phyloP scores from a whole-genome alignment of 1,140 invertebrate species.

The Camponotus floridanus region DNA sequence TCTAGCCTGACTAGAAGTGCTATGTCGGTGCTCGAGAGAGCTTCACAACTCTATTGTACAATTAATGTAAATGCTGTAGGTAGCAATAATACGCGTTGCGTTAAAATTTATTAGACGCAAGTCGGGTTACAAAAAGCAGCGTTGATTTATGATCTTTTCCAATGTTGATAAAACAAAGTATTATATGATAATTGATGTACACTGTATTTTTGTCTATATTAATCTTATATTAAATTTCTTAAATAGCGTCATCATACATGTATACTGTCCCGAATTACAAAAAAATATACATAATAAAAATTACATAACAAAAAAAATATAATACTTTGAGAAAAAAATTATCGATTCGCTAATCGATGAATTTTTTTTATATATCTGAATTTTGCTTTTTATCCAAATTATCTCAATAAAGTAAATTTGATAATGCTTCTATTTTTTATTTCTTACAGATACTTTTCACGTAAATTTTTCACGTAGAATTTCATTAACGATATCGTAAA shows the following conservation, averaged over 20 bases:
- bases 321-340: not conserved
- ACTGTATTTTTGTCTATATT: not conserved
- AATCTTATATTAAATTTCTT: not conserved
- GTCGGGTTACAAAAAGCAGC: not conserved
- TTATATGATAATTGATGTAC: not conserved
- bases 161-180: not conserved
- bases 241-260: not conserved
- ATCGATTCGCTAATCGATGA: not conserved
- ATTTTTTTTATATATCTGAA: not conserved
- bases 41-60: constrained; percentile 31
- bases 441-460: constrained; percentile 4
- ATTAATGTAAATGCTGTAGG: constrained; percentile 66
- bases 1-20: constrained; percentile 33
- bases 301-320: not conserved
- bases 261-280: not conserved
- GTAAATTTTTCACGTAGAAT: constrained; percentile 11
- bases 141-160: not conserved
- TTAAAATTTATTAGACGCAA: constrained; percentile 55
- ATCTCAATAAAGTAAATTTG: constrained; percentile 34
- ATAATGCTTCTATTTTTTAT: constrained; percentile 40
- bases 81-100: constrained; percentile 11
- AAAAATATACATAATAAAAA: too few species aligned
- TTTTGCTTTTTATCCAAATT: constrained; percentile 21
- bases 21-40: not conserved
- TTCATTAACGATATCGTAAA: constrained; percentile 47